Conservation (phyloP, 2,888 invertebrate species). For the Amiota mariae region DNA sequence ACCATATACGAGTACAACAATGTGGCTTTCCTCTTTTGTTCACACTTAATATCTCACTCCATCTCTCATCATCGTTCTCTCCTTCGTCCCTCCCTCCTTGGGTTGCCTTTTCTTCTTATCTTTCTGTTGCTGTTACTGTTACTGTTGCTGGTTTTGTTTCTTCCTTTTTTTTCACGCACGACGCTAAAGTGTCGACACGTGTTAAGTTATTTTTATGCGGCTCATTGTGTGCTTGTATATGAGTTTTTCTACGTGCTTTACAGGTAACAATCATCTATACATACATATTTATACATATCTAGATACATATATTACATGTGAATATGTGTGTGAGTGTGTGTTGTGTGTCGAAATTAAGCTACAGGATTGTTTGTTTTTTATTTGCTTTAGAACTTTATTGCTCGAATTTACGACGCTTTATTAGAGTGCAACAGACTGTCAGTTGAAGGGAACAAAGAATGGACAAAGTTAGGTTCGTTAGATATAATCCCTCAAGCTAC, state of each 20-base stretch:
- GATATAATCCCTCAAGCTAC: too few relatives aligned
- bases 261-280: constrained; percentile 38
- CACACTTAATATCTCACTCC: neutral
- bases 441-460: too few relatives aligned
- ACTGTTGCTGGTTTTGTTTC: neutral
- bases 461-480: too few relatives aligned
- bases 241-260: constrained; percentile 59
- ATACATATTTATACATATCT: neutral
- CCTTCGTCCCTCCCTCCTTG: neutral
- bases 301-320: neutral
- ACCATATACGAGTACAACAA: neutral
- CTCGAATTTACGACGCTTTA: constrained; percentile 66
- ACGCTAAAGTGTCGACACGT: constrained; percentile 65
- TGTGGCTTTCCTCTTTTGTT: neutral
- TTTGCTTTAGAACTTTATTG: constrained; percentile 53
- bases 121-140: neutral
- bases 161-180: constrained; percentile 17
- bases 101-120: neutral
- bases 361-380: constrained; percentile 14
- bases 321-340: neutral
- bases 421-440: constrained; percentile 44
- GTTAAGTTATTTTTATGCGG: constrained; percentile 67
- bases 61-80: neutral
- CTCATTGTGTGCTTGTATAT: constrained; percentile 62
- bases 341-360: constrained; percentile 47